phyloP scores from a whole-genome alignment of 30 jellyfish, hydroid and myxozoan species.

The Pelagia noctiluca region DNA sequence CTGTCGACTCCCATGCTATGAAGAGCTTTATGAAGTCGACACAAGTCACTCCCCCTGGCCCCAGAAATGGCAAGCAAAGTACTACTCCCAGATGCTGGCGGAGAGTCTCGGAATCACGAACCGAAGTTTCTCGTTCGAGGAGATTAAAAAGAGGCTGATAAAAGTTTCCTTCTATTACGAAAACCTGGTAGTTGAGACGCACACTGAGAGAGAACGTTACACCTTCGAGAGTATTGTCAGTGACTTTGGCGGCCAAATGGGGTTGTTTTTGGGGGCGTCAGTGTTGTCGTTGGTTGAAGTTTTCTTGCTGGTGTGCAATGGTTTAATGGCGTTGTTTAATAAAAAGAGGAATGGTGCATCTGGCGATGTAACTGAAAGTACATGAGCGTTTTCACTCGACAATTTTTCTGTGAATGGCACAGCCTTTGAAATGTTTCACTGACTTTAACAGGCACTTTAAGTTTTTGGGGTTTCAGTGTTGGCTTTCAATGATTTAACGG shows the following conservation, averaged over 20 bases:
- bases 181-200: not conserved
- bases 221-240: conserved; percentile 14
- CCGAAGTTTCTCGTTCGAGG: conserved; percentile 6
- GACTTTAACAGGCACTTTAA: no score
- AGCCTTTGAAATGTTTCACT: no score
- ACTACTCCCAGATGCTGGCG: not conserved
- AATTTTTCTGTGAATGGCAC: no score
- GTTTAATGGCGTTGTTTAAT: not conserved
- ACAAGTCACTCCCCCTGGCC: conserved; percentile 46
- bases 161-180: conserved; percentile 46
- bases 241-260: conserved; percentile 76
- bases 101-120: conserved; percentile 6
- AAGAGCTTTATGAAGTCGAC: conserved; percentile 3
- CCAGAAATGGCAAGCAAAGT: conserved; percentile 7
- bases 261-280: conserved; percentile 66
- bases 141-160: conserved; percentile 40
- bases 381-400: no score
- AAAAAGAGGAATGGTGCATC: not conserved
- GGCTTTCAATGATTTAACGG: no score
- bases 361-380: no score
- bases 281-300: conserved; percentile 45
- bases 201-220: conserved; percentile 42
- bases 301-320: not conserved
- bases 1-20: conserved; percentile 35
- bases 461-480: no score